Base-by-base conservation (phyloP, 2,797 vertebrate genomes). In the Premnoplex brunnescens region DNA sequence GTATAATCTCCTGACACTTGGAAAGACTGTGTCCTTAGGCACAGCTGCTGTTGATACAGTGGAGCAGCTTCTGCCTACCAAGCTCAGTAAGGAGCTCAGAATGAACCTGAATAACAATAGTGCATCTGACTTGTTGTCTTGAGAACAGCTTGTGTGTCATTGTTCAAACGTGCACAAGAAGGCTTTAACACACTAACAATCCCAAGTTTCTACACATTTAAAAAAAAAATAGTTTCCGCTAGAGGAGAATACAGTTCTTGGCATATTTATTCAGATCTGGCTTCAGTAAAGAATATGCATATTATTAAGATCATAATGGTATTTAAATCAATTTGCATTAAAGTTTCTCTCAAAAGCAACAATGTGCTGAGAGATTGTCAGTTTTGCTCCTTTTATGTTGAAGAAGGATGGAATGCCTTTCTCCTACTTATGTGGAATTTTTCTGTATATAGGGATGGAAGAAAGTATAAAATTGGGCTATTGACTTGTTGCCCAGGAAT, bases 401-500 rank as follows among this genome's bases (percentile, higher is more conserved):
- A 72, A 58, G 16, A 66, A 7, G 9, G 22, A 15, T 24, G 9
- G 8, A 67, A 71, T 41, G 8, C 4, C 8, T 83, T 68, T 60
- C 27, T 69, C 36, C 6, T 23, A 21, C 9, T 21, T 28, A 5
- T 15, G 16, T 81, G 32, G 12, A 78, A 17, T 86, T 71, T 63
- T 44, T 81, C 17, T 56, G 0, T 75, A 14, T 22, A 49, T 7
- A 3, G 1, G 14, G 22, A 3, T 26, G 9, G 14, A 3, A 21
- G 7, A 24, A 52, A 14, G 4, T 43, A 15, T 8, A 24, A 79
- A 52, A 21, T 37, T 69, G 18, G 3, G 20, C 14, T 63, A 9
- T 18, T 24, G 17, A 77, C 14, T 67, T 71, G 17, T 34, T 60
- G 37, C 14, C 9, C 5, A 13, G n/a, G 56, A 85, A 58, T 69